Conservation (phyloP, 37 sponge, comb jelly and placozoan genomes). For the Crambe crambe region DNA sequence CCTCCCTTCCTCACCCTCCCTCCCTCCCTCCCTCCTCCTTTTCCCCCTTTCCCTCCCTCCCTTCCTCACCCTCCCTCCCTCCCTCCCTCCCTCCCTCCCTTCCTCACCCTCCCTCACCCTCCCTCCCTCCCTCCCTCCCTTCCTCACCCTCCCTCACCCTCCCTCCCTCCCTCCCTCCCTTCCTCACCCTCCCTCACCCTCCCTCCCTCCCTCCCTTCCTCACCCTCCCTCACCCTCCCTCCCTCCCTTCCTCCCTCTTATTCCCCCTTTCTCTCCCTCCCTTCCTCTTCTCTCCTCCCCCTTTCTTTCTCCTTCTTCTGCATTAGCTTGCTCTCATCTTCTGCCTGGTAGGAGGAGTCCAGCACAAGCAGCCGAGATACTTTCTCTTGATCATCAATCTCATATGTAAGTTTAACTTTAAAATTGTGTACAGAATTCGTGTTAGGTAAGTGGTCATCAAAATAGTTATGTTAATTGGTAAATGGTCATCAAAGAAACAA, state of each 20-base stretch:
- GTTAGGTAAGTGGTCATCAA: too few species aligned
- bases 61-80: background rate
- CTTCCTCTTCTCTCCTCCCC: constrained; percentile 16
- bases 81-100: background rate
- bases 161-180: background rate
- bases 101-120: background rate
- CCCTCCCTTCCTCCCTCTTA: constrained; percentile 5
- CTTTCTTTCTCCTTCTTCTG: background rate
- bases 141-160: background rate
- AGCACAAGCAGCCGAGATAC: constrained; percentile 41
- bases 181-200: background rate
- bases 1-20: background rate
- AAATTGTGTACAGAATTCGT: too few species aligned
- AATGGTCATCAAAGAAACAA: too few species aligned
- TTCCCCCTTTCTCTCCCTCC: constrained; percentile 4
- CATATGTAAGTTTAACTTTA: constrained; percentile 46
- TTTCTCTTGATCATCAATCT: constrained; percentile 63
- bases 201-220: background rate
- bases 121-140: background rate
- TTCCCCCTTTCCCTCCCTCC: constrained; percentile 1
- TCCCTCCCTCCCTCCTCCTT: constrained; percentile 1
- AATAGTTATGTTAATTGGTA: too few species aligned
- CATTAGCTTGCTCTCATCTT: constrained; percentile 46
- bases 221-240: background rate
- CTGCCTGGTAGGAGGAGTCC: constrained; percentile 46